Conservation (phyloP, 2,113 vertebrate species). For the Athene cunicularia region DNA sequence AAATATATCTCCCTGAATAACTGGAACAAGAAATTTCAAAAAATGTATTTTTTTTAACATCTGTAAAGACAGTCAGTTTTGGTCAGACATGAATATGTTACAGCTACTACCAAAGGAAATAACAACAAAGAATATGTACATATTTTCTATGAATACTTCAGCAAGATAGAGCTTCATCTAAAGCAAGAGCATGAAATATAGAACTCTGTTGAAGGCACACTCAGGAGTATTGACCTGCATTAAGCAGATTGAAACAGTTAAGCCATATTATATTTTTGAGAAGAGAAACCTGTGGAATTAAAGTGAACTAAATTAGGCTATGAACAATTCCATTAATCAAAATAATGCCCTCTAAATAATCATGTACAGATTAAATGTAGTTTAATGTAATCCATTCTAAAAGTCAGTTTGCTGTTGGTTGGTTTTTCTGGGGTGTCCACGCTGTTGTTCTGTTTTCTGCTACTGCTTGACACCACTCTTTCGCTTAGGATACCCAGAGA, state of each 20-base stretch:
- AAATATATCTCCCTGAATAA: not conserved
- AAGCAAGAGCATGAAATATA: not conserved
- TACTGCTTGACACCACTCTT: not conserved
- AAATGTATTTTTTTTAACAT: not conserved
- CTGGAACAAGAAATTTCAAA: not conserved
- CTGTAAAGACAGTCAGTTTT: not conserved
- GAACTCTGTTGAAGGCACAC: not conserved
- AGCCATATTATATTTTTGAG: not conserved
- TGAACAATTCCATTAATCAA: not conserved
- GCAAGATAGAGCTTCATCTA: not conserved
- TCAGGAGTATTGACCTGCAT: not conserved
- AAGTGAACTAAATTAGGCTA: not conserved
- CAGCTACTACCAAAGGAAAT: not conserved
- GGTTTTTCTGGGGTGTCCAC: not conserved
- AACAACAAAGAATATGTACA: not conserved
- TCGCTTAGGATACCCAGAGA: conserved; percentile 9
- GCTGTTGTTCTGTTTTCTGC: not conserved
- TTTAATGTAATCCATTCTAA: not conserved
- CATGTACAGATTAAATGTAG: not conserved
- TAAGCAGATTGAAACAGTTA: not conserved
- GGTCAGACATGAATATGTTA: not conserved
- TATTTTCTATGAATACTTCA: not conserved
- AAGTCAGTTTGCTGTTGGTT: not conserved
- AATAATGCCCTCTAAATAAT: not conserved
- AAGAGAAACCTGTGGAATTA: not conserved